Conservation (phyloP, 2,113 vertebrate species). For the Sarotherodon lohbergeri region DNA sequence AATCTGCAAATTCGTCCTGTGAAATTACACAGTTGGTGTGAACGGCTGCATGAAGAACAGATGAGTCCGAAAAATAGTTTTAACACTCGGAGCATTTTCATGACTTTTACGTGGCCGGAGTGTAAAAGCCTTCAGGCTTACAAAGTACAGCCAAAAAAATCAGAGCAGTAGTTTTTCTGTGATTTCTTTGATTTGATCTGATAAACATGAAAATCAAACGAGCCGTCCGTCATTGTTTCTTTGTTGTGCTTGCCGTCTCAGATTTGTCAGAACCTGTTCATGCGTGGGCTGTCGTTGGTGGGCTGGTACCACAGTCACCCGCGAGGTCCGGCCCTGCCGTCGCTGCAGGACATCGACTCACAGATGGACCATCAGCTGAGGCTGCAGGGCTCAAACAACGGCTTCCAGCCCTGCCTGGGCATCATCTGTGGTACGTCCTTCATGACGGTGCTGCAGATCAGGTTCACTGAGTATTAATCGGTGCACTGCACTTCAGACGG, state of each 20-base stretch:
- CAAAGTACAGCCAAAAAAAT: neutral
- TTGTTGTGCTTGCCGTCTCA: conserved; percentile 23
- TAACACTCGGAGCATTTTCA: neutral
- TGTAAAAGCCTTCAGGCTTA: neutral
- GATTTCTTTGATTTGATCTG: neutral
- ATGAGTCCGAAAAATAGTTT: neutral
- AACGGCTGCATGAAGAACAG: neutral
- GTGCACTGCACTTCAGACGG: neutral
- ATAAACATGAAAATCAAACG: neutral
- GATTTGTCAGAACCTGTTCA: conserved; percentile 94
- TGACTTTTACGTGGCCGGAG: neutral
- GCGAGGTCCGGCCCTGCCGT: conserved; percentile 83
- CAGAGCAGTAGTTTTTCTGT: neutral
- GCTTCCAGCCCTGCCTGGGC: conserved; percentile 93
- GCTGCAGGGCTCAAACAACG: conserved; percentile 89
- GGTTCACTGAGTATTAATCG: neutral
- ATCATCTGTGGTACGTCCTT: conserved; percentile 85
- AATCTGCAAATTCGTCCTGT: neutral
- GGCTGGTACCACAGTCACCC: conserved; percentile 99
- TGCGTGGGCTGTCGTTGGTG: conserved; percentile 89
- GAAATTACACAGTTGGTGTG: neutral
- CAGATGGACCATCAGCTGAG: conserved; percentile 97
- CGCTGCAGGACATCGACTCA: conserved; percentile 90
- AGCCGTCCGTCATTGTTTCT: rapidly evolving
- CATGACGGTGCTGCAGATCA: neutral